Evolutionary conservation across 2,113 vertebrate species (phyloP).

Genomic region (Ptilorrhoa leucosticta): DNA sequence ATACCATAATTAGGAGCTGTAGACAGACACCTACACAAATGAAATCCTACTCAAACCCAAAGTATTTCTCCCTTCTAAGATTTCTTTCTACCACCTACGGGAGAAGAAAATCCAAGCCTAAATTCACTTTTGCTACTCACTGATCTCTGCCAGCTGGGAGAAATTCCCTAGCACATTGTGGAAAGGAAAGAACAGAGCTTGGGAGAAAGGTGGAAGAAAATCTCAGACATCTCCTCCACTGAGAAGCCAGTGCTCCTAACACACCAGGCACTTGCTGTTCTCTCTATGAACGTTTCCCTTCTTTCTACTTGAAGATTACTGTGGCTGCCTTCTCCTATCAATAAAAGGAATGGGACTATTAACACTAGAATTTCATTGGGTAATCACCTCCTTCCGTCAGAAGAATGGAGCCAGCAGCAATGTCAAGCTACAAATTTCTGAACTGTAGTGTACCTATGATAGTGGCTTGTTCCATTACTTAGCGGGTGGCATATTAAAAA

Average conservation of each 20-base stretch:
- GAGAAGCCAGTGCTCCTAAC: neutral
- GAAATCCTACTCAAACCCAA: neutral
- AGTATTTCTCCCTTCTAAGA: neutral
- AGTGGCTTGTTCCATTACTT: neutral
- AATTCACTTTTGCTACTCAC: neutral
- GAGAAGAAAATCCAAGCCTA: neutral
- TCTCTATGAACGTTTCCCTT: neutral
- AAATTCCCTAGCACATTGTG: neutral
- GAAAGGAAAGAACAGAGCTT: neutral
- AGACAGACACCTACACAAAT: neutral
- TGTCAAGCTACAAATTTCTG: neutral
- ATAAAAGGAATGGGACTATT: neutral
- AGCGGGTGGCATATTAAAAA: neutral
- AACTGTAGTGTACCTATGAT: neutral
- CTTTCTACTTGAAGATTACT: neutral
- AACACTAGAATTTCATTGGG: neutral
- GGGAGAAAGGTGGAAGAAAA: neutral
- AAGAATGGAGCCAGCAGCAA: neutral
- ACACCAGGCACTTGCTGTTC: neutral
- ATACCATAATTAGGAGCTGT: neutral
- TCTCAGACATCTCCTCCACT: neutral
- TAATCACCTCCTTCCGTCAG: neutral
- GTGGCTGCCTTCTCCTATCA: neutral
- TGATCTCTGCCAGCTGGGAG: neutral
- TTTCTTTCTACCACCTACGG: neutral